A percentile compares a stretch with the other conserved stretches of the same genome.
Evolutionary conservation across 2,797 vertebrate genomes (phyloP).

Genomic region (Helicolenus hilgendorfi): DNA sequence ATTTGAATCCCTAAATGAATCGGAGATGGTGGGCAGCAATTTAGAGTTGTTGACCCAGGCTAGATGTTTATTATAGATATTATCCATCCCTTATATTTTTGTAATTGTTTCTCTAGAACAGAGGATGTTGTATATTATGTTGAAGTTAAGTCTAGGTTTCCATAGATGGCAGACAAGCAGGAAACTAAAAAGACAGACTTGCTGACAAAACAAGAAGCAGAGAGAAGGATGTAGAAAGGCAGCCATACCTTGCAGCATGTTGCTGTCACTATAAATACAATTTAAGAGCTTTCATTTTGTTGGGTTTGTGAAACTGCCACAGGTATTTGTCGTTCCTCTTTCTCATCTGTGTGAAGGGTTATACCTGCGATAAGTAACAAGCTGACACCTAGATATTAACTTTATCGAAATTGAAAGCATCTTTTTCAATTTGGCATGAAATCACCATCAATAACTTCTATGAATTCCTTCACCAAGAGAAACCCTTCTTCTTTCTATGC

Average conservation of each 20-base stretch:
- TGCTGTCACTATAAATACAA: background rate
- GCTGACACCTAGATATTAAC: background rate
- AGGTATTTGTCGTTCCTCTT: background rate
- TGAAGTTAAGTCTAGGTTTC: background rate
- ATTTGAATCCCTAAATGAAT: too few species aligned
- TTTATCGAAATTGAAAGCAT: background rate
- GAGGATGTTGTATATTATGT: background rate
- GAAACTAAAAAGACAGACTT: background rate
- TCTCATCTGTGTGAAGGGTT: background rate
- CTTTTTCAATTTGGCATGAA: background rate
- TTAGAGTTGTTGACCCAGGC: too few species aligned
- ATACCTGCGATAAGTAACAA: background rate
- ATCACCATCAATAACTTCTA: background rate
- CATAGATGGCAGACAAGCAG: background rate
- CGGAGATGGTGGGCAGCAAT: too few species aligned
- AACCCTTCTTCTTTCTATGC: background rate
- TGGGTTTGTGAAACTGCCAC: slow-evolving; percentile 25
- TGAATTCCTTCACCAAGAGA: background rate
- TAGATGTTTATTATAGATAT: too few species aligned
- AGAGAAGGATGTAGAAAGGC: slow-evolving; percentile 16
- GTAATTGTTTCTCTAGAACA: background rate
- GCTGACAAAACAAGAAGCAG: background rate
- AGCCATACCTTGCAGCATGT: slow-evolving; percentile 5
- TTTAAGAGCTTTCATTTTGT: slow-evolving; percentile 15
- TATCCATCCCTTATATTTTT: background rate